Evolutionary conservation across 2,113 vertebrate genomes (phyloP).

Genomic region (Microtus montanus): DNA sequence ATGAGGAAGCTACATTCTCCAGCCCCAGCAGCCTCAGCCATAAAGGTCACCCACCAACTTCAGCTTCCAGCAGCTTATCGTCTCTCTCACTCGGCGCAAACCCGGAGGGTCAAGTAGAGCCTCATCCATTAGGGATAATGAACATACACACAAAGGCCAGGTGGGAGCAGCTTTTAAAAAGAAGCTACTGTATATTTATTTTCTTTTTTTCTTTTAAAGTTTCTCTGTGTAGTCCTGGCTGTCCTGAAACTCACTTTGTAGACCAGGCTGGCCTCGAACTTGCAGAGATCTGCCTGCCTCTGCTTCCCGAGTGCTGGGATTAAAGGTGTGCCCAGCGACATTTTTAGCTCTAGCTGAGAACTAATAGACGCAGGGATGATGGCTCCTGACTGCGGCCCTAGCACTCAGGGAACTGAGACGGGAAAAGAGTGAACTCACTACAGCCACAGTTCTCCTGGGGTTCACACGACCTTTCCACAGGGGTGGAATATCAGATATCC

Average conservation of each 20-base stretch:
- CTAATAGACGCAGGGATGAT: not conserved
- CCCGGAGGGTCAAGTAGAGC: not conserved
- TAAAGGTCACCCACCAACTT: not conserved
- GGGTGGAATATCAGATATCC: not conserved
- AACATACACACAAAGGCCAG: not conserved
- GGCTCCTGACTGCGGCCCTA: not conserved
- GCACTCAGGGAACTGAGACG: not conserved
- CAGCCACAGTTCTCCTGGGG: not conserved
- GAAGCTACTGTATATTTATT: not conserved
- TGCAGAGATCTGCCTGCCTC: too few relatives aligned
- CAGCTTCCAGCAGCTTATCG: not conserved
- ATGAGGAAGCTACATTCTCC: not conserved
- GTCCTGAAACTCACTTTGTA: too few relatives aligned
- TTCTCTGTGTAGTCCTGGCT: too few relatives aligned
- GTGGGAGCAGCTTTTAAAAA: not conserved
- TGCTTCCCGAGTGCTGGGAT: too few relatives aligned
- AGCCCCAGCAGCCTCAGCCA: not conserved
- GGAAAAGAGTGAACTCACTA: not conserved
- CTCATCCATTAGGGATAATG: not conserved
- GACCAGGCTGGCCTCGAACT: too few relatives aligned
- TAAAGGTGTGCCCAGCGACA: not conserved
- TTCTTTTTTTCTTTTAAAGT: too few relatives aligned
- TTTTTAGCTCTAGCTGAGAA: not conserved
- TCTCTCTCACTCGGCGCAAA: conserved; percentile 1
- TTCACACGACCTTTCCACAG: not conserved